A percentile compares a stretch with the other conserved stretches of the same genome.
These are phyloP conservation scores for Drosophila limbata DNA, from an alignment of 2,888 invertebrate genomes.

Conservation along the genomic window DNA sequence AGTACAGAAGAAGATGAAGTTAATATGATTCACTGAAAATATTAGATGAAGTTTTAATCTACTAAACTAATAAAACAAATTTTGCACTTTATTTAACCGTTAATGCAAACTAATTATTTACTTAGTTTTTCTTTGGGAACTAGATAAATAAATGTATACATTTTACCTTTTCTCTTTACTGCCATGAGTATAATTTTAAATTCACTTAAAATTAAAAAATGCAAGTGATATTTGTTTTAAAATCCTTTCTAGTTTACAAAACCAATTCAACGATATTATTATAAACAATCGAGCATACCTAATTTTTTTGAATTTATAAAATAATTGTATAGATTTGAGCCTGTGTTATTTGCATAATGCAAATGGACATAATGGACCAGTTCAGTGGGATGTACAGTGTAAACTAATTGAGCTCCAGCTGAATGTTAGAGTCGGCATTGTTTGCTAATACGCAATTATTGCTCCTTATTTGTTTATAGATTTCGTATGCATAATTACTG, in stretches of 20 bases:
- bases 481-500: conserved; percentile 72
- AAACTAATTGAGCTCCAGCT: neutral
- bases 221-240: neutral
- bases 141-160: neutral
- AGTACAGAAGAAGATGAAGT: neutral
- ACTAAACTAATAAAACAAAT: no score
- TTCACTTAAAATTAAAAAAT: neutral
- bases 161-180: neutral
- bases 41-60: neutral
- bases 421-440: neutral
- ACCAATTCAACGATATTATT: neutral
- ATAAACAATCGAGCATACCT: no score
- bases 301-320: neutral
- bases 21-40: neutral
- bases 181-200: neutral
- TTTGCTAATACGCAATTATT: conserved; percentile 39
- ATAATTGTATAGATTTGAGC: neutral
- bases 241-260: neutral
- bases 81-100: no score
- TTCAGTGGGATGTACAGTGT: conserved; percentile 10
- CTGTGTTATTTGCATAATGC: conserved; percentile 5
- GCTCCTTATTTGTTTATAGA: conserved; percentile 62
- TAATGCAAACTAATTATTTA: no score
- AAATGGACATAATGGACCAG: conserved; percentile 20
- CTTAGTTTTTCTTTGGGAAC: neutral